A percentile compares a stretch with the other conserved stretches of the same genome.
phyloP scores from a whole-genome alignment of 2,888 invertebrate species.

The Hydriomena furcata region DNA sequence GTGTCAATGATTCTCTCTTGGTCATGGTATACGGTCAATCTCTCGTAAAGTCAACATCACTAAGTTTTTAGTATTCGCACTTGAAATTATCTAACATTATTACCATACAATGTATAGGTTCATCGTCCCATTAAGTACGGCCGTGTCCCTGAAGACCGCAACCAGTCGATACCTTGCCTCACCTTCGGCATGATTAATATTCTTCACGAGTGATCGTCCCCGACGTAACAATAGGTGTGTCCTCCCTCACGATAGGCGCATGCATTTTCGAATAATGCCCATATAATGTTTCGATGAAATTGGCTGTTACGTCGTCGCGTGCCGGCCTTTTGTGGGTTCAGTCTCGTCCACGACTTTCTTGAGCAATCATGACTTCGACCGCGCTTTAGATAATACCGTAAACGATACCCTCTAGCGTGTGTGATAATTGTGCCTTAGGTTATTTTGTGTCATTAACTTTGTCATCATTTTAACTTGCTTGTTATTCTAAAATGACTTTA shows the following conservation, averaged over 20 bases:
- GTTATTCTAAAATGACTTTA: constrained; percentile 35
- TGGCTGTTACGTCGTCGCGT: constrained; percentile 67
- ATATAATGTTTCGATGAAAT: constrained; percentile 80
- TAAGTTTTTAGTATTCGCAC: constrained; percentile 34
- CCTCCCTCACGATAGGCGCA: constrained; percentile 69
- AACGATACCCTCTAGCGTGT: constrained; percentile 41
- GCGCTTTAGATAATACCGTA: constrained; percentile 32
- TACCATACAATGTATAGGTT: constrained; percentile 56
- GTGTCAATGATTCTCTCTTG: too few species aligned
- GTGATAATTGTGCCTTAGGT: constrained; percentile 38
- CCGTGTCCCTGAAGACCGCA: constrained; percentile 53
- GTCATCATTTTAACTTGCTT: constrained; percentile 39
- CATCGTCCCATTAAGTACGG: constrained; percentile 64
- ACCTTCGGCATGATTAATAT: constrained; percentile 78
- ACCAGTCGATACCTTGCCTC: constrained; percentile 55
- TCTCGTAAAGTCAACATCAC: constrained; percentile 13
- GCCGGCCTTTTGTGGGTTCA: constrained; percentile 59
- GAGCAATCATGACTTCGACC: constrained; percentile 44
- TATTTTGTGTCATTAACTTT: constrained; percentile 42
- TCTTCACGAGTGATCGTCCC: constrained; percentile 69
- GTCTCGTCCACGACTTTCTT: constrained; percentile 69
- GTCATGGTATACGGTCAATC: too few species aligned
- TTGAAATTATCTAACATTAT: constrained; percentile 37
- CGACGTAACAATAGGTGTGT: constrained; percentile 72
- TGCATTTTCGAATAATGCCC: constrained; percentile 81